Evolutionary conservation across 2,888 invertebrate genomes (phyloP).

Genomic region (Xylota sylvarum): DNA sequence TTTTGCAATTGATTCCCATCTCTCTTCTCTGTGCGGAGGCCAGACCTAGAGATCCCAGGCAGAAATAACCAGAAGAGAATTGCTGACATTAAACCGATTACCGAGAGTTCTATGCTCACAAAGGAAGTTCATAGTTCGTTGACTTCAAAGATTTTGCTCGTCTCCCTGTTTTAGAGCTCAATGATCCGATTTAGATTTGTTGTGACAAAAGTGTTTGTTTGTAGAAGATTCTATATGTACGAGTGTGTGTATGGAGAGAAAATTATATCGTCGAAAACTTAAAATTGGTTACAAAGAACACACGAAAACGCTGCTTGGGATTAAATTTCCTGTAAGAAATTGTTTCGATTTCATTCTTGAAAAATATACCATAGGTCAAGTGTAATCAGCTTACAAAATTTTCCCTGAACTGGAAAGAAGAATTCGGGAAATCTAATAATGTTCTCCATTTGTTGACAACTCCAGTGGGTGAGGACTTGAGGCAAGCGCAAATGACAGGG

Average conservation of each 20-base stretch:
- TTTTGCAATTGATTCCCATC: conserved; percentile 41
- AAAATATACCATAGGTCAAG: neutral
- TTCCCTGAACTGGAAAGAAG: neutral
- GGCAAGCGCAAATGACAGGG: neutral
- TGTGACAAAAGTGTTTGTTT: conserved; percentile 44
- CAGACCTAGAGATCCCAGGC: neutral
- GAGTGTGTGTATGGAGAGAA: conserved; percentile 10
- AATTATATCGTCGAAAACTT: conserved; percentile 18
- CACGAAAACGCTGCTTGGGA: neutral
- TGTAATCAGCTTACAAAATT: conserved; percentile 16
- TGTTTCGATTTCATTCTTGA: conserved; percentile 9
- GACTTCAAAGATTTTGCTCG: conserved; percentile 41
- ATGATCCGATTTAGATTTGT: conserved; percentile 52
- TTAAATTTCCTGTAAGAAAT: conserved; percentile 10
- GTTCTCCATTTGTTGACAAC: conserved; percentile 2
- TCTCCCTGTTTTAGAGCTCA: conserved; percentile 23
- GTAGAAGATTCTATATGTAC: neutral
- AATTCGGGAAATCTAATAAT: conserved; percentile 7
- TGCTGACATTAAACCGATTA: conserved; percentile 63
- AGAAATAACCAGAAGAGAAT: conserved; percentile 26
- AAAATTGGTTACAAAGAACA: conserved; percentile 19
- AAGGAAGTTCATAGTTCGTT: conserved; percentile 63
- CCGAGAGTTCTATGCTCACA: conserved; percentile 49
- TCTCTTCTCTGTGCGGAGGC: conserved; percentile 8
- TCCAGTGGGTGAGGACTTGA: neutral